A percentile compares a stretch with the other conserved stretches of the same genome.
These are phyloP conservation scores for Paracyclopina nana DNA, from an alignment of 1,140 invertebrate species.

Conservation along the genomic window DNA sequence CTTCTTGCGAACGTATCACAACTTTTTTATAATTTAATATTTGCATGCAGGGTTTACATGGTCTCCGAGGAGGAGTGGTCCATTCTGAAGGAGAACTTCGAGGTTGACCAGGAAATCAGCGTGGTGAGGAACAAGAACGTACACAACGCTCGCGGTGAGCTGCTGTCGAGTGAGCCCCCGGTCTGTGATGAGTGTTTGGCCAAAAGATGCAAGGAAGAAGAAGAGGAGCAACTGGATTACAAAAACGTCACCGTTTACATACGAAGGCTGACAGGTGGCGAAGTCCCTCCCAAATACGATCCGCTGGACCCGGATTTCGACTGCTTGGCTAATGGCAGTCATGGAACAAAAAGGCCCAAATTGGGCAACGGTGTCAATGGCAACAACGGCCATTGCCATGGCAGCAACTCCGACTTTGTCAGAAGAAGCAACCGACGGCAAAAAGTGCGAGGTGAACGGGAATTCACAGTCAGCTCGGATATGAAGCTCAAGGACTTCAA, in stretches of 20 bases:
- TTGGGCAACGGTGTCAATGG: background rate
- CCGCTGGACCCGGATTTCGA: background rate
- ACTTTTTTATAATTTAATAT: too few species aligned
- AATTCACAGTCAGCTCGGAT: background rate
- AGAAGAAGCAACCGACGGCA: background rate
- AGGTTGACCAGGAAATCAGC: background rate
- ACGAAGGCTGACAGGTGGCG: background rate
- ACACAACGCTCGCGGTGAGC: too few species aligned
- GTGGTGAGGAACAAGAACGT: background rate
- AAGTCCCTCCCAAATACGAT: background rate
- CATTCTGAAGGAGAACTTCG: background rate
- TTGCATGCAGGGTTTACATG: background rate
- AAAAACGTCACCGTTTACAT: background rate
- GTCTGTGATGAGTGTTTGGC: background rate
- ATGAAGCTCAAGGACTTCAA: background rate
- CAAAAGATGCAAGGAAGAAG: background rate
- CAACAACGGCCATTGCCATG: background rate
- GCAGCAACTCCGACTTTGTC: background rate
- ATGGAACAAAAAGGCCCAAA: background rate
- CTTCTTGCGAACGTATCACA: too few species aligned
- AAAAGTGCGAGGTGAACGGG: background rate
- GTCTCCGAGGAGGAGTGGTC: conserved; percentile 3
- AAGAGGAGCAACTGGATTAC: background rate
- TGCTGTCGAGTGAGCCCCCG: background rate
- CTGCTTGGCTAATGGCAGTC: background rate